Conservation (phyloP, 2,113 vertebrate genomes). For the Baryphthengus martii region DNA sequence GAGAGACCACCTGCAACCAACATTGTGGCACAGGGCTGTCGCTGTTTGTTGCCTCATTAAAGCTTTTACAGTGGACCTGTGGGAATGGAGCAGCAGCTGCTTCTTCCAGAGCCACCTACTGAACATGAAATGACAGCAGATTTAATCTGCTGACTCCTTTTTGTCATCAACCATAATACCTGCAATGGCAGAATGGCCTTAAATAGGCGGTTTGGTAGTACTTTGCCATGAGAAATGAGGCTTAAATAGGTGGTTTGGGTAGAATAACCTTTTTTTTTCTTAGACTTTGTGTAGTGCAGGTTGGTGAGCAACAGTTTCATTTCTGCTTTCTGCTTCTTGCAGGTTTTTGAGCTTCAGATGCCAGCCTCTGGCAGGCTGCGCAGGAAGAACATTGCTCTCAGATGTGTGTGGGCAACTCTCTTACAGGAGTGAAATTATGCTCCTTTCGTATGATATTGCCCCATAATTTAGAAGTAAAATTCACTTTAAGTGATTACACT, state of each 20-base stretch:
- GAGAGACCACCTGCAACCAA: neutral
- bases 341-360: neutral
- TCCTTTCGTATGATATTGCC: neutral
- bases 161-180: neutral
- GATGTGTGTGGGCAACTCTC: neutral
- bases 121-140: neutral
- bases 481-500: neutral
- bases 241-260: neutral
- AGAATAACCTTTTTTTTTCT: neutral
- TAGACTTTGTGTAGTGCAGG: neutral
- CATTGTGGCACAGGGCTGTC: neutral
- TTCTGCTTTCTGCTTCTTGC: constrained; percentile 11
- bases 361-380: neutral
- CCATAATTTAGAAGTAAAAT: neutral
- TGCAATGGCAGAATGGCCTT: neutral
- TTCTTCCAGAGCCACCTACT: neutral
- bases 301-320: neutral
- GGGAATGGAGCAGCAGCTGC: neutral
- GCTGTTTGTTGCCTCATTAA: neutral
- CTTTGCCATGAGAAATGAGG: neutral
- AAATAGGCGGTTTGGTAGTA: neutral
- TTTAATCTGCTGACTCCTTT: neutral
- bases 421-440: neutral
- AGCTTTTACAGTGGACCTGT: neutral
- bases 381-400: neutral